Evolutionary conservation across 2,888 invertebrate genomes (phyloP).

Genomic region (Phytoseiulus persimilis): DNA sequence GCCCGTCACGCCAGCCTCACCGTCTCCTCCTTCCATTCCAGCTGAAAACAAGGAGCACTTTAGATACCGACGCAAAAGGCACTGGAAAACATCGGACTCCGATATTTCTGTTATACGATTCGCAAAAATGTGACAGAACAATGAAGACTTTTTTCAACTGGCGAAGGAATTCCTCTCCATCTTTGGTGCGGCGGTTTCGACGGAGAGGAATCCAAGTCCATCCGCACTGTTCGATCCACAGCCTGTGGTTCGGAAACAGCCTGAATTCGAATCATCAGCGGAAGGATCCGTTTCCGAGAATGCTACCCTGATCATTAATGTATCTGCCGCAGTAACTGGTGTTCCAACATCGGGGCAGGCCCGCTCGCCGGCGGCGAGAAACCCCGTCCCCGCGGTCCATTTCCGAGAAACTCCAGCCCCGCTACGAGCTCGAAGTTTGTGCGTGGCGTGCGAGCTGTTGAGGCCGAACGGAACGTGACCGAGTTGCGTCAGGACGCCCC

Average conservation of each 20-base stretch:
- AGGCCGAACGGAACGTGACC: not conserved
- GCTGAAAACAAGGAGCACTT: not conserved
- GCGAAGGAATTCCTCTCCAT: too few species aligned
- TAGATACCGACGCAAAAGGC: too few species aligned
- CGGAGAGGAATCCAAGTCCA: too few species aligned
- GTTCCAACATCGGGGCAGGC: not conserved
- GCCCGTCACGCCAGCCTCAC: constrained; percentile 38
- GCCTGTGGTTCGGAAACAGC: not conserved
- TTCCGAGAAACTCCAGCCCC: not conserved
- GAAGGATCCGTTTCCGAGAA: not conserved
- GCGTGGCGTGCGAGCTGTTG: not conserved
- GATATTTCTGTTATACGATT: too few species aligned
- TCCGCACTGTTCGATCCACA: too few species aligned
- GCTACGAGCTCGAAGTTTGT: not conserved
- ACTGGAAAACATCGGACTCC: too few species aligned
- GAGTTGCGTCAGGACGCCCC: not conserved
- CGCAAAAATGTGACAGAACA: too few species aligned
- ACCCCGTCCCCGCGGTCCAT: not conserved
- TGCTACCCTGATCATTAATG: not conserved
- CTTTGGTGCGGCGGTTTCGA: too few species aligned
- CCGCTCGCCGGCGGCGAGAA: not conserved
- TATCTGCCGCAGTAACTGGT: not conserved
- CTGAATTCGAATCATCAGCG: not conserved
- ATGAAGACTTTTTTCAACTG: too few species aligned
- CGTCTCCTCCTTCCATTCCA: constrained; percentile 35